A percentile compares a stretch with the other conserved stretches of the same genome.
Evolutionary conservation across 2,888 invertebrate species (phyloP).

Genomic region (Leptopilina drosophilae): DNA sequence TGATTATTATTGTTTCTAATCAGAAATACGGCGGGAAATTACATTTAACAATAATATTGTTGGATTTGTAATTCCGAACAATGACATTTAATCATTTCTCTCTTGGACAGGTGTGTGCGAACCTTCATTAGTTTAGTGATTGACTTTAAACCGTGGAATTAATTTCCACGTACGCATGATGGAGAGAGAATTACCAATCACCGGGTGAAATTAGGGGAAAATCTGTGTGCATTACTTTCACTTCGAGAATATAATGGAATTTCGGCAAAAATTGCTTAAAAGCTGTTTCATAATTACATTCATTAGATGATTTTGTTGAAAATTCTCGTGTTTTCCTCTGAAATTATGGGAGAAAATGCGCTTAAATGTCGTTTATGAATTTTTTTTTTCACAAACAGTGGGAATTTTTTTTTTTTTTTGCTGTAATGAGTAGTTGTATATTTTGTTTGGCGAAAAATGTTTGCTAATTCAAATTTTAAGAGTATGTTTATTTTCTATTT

Average conservation of each 20-base stretch:
- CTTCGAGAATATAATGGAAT: background rate
- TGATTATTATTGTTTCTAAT: no score
- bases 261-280: background rate
- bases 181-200: conserved; percentile 7
- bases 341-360: no score
- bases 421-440: no score
- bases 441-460: no score
- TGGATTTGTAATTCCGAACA: background rate
- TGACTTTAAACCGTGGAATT: conserved; percentile 19
- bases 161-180: conserved; percentile 1
- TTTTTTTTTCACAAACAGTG: no score
- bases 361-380: no score
- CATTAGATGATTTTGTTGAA: background rate
- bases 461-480: no score
- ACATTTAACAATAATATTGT: background rate
- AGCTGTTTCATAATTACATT: background rate
- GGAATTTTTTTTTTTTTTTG: no score
- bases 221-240: background rate
- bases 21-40: background rate
- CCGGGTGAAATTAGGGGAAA: background rate
- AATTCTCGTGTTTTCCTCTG: no score
- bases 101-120: conserved; percentile 6
- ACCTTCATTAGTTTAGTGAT: conserved; percentile 1
- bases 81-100: background rate
- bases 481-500: no score